A percentile compares a stretch with the other conserved stretches of the same genome.
Evolutionary conservation across 2,113 vertebrate genomes (phyloP).

Genomic region (Xiphophorus couchianus): DNA sequence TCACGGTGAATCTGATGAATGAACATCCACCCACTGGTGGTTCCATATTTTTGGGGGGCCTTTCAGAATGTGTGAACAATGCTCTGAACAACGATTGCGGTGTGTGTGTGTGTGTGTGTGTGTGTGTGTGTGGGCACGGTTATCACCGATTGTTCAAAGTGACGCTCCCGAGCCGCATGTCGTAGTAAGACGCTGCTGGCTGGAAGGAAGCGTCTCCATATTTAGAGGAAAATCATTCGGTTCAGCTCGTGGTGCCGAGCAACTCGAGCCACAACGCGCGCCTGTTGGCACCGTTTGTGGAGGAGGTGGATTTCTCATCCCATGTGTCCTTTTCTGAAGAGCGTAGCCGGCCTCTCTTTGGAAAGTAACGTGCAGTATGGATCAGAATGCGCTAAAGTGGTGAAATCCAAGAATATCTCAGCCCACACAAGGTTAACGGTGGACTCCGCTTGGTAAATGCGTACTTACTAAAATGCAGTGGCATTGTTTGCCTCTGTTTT

Average conservation of each 20-base stretch:
- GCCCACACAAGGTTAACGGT: not conserved
- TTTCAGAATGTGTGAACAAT: not conserved
- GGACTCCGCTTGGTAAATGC: no score
- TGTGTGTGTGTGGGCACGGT: not conserved
- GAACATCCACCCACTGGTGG: not conserved
- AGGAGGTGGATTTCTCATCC: not conserved
- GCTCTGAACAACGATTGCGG: not conserved
- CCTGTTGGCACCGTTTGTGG: not conserved
- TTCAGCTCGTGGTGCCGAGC: not conserved
- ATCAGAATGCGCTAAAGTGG: no score
- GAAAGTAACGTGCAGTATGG: no score
- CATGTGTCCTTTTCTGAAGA: no score
- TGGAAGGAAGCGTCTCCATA: not conserved
- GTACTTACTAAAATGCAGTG: not conserved
- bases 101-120: no score
- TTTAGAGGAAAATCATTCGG: not conserved
- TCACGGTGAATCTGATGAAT: not conserved
- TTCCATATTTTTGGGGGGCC: not conserved
- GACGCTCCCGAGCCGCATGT: not conserved
- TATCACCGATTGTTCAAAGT: not conserved
- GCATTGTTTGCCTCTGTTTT: not conserved
- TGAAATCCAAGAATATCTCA: no score
- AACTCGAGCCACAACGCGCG: no score
- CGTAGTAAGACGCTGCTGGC: not conserved
- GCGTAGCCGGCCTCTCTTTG: no score